phyloP scores from a whole-genome alignment of 2,113 vertebrate species.

The Dipodomys ordii region DNA sequence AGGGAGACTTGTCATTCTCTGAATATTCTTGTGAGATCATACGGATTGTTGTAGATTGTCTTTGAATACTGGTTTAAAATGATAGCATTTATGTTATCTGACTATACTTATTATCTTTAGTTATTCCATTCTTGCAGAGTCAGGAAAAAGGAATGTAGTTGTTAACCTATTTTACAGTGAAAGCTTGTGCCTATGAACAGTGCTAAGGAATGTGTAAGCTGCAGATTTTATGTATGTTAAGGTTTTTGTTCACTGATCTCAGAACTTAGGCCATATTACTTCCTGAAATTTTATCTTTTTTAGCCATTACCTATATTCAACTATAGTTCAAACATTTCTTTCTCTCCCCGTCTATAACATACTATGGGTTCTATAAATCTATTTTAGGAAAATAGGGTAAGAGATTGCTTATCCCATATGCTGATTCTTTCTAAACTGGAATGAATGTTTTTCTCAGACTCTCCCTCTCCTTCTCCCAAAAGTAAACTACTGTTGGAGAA shows the following conservation, averaged over 20 bases:
- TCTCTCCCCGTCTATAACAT: neutral
- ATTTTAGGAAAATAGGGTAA: conserved; percentile 58
- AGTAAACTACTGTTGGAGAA: conserved; percentile 58
- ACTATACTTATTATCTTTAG: conserved; percentile 61
- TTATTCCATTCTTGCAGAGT: conserved; percentile 4
- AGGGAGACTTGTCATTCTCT: conserved; percentile 35
- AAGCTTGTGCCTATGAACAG: neutral
- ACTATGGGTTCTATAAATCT: conserved; percentile 42
- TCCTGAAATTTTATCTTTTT: neutral
- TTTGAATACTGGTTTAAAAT: conserved; percentile 70
- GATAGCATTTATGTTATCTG: conserved; percentile 72
- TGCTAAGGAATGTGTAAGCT: conserved; percentile 2
- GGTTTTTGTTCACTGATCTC: neutral
- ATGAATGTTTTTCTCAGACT: conserved; percentile 57
- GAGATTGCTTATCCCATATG: conserved; percentile 53
- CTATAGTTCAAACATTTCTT: conserved; percentile 39
- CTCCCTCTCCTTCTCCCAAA: conserved; percentile 9
- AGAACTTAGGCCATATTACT: conserved; percentile 5
- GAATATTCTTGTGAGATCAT: conserved; percentile 64
- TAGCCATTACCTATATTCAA: neutral
- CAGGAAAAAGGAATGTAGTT: conserved; percentile 19
- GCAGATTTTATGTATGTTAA: conserved; percentile 7
- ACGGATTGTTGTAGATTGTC: conserved; percentile 62
- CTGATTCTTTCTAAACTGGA: conserved; percentile 44
- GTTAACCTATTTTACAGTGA: conserved; percentile 30